These are phyloP conservation scores for Caenorhabditis wallacei DNA, from an alignment of 2,888 invertebrate species.

Conservation along the genomic window DNA sequence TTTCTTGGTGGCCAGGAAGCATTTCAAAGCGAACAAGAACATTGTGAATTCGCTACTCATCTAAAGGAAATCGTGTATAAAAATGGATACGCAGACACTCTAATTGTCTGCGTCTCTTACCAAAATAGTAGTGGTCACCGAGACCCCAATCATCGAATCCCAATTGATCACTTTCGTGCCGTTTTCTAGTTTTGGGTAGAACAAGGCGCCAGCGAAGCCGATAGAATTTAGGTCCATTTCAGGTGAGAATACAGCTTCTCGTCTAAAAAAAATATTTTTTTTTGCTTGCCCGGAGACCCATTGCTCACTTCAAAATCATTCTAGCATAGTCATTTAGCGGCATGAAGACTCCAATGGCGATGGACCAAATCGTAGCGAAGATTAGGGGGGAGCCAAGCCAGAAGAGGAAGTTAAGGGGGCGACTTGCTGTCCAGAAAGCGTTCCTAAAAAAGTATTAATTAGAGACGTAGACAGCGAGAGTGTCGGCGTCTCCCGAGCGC, in stretches of 20 bases:
- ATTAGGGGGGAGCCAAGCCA: slow-evolving; percentile 9
- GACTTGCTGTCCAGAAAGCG: neutral
- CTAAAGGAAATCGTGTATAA: neutral
- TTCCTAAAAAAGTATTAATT: slow-evolving; percentile 18
- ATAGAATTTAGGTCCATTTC: neutral
- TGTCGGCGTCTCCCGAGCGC: no score
- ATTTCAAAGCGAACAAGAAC: slow-evolving; percentile 27
- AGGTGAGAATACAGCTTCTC: neutral
- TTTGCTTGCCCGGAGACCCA: neutral
- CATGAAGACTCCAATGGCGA: slow-evolving; percentile 6
- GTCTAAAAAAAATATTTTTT: neutral
- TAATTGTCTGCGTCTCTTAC: neutral
- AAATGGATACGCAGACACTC: neutral
- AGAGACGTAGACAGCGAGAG: no score
- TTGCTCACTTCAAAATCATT: neutral
- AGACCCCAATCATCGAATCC: slow-evolving; percentile 30
- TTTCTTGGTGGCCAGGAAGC: slow-evolving; percentile 20
- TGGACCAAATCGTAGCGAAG: slow-evolving; percentile 2
- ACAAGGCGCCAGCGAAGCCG: slow-evolving; percentile 32
- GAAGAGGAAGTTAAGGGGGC: neutral
- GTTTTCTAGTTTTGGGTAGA: slow-evolving; percentile 22
- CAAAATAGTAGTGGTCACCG: slow-evolving; percentile 18
- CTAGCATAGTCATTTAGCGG: slow-evolving; percentile 4
- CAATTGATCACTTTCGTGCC: slow-evolving; percentile 32
- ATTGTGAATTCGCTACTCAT: slow-evolving; percentile 22